phyloP scores from a whole-genome alignment of 1,140 invertebrate genomes.

The Cydia splendana region DNA sequence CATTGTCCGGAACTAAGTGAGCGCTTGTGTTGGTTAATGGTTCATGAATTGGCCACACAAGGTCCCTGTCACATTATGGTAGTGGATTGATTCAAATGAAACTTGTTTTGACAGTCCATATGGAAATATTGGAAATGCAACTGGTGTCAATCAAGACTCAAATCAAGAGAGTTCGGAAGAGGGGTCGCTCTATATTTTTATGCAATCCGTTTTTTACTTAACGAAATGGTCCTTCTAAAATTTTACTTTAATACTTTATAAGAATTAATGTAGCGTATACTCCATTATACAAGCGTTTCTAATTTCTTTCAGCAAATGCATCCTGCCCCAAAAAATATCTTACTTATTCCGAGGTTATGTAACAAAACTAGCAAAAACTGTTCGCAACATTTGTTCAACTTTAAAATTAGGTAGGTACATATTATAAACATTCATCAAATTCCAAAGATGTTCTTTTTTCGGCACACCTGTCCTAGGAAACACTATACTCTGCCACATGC shows the following conservation, averaged over 20 bases:
- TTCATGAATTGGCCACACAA: conserved; percentile 7
- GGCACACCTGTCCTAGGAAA: conserved; percentile 12
- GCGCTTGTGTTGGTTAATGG: not conserved
- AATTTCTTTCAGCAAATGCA: too few relatives aligned
- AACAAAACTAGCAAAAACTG: too few relatives aligned
- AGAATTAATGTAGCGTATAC: too few relatives aligned
- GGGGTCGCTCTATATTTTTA: too few relatives aligned
- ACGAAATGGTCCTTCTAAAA: too few relatives aligned
- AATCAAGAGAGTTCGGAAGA: not conserved
- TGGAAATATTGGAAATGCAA: not conserved
- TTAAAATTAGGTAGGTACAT: not conserved
- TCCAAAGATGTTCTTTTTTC: not conserved
- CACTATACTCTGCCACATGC: conserved; percentile 7
- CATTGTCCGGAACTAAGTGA: not conserved
- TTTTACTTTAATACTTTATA: too few relatives aligned
- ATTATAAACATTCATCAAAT: not conserved
- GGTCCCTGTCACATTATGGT: not conserved
- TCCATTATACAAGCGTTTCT: too few relatives aligned
- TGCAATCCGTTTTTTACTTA: too few relatives aligned
- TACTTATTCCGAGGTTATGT: too few relatives aligned
- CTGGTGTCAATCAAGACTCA: not conserved
- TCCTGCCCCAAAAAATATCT: too few relatives aligned
- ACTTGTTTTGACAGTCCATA: not conserved
- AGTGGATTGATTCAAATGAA: not conserved
- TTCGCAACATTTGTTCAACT: not conserved